phyloP scores from a whole-genome alignment of 1,140 invertebrate species.

The Pachyrhynchus sulphureomaculatus region DNA sequence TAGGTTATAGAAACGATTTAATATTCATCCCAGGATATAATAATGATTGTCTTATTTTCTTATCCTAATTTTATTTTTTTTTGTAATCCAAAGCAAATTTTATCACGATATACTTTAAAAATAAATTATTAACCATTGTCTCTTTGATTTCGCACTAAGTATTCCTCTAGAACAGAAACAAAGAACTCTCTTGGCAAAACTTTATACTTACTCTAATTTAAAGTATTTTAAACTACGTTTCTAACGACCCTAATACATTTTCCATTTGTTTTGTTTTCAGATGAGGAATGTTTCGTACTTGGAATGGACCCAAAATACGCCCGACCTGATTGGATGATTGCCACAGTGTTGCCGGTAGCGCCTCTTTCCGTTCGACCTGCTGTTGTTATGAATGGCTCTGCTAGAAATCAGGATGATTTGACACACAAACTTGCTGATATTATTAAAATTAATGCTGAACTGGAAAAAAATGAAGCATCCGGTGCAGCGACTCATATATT shows the following conservation, averaged over 20 bases:
- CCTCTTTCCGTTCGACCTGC: slow-evolving; percentile 92
- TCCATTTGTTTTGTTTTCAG: slow-evolving; percentile 49
- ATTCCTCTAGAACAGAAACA: no score
- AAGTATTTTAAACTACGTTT: neutral
- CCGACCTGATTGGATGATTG: slow-evolving; percentile 99
- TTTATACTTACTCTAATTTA: slow-evolving; percentile 2
- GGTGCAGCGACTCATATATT: slow-evolving; percentile 97
- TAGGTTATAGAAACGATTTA: no score
- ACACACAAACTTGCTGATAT: slow-evolving; percentile 99
- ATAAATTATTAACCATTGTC: no score
- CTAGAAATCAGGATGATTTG: slow-evolving; percentile 98
- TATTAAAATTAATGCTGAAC: slow-evolving; percentile 97
- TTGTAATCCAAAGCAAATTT: no score
- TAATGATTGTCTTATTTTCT: no score
- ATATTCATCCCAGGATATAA: no score
- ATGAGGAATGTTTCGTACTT: slow-evolving; percentile 91
- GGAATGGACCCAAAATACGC: slow-evolving; percentile 96
- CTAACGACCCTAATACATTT: slow-evolving; percentile 13
- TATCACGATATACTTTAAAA: no score
- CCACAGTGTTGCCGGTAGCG: slow-evolving; percentile 96
- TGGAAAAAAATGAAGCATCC: slow-evolving; percentile 91
- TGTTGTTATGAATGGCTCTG: slow-evolving; percentile 98
- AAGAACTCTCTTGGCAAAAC: neutral
- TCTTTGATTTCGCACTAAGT: no score
- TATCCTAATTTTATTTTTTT: no score